Conservation (phyloP, 1,140 invertebrate species). For the Schlechtendalia chinensis region DNA sequence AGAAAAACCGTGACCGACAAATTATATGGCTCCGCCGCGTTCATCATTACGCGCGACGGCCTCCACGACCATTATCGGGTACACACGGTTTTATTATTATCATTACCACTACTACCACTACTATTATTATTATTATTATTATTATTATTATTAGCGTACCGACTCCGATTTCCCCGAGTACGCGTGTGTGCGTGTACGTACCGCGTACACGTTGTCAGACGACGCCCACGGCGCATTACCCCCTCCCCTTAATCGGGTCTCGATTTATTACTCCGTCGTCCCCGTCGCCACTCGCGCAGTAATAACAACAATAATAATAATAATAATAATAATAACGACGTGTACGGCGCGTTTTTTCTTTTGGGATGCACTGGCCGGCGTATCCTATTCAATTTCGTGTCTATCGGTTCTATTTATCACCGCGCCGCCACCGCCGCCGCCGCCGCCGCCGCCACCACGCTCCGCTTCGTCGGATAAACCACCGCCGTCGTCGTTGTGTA, state of each 20-base stretch:
- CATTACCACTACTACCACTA: slow-evolving; percentile 37
- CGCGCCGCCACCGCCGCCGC: not conserved
- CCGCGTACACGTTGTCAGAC: slow-evolving; percentile 18
- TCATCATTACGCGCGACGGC: slow-evolving; percentile 28
- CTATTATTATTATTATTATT: slow-evolving; percentile 31
- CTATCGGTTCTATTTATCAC: slow-evolving; percentile 43
- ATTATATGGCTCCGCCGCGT: slow-evolving; percentile 23
- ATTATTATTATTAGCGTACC: slow-evolving; percentile 35
- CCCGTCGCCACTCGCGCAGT: not conserved
- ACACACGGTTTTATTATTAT: slow-evolving; percentile 48
- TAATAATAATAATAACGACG: not conserved
- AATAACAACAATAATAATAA: slow-evolving; percentile 7
- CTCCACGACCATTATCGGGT: slow-evolving; percentile 45
- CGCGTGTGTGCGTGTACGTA: not conserved
- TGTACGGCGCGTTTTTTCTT: not conserved
- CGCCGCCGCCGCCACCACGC: slow-evolving; percentile 1
- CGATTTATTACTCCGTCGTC: slow-evolving; percentile 37
- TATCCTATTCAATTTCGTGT: slow-evolving; percentile 44
- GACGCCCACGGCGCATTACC: slow-evolving; percentile 22
- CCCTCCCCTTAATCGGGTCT: slow-evolving; percentile 38
- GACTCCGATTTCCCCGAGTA: not conserved
- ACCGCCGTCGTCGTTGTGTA: slow-evolving; percentile 33
- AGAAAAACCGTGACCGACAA: slow-evolving; percentile 44
- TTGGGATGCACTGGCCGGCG: slow-evolving; percentile 23
- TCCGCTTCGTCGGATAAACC: slow-evolving; percentile 37